These are phyloP conservation scores for Melanotaenia nigrans DNA, from an alignment of 2,797 vertebrate genomes.

Conservation along the genomic window DNA sequence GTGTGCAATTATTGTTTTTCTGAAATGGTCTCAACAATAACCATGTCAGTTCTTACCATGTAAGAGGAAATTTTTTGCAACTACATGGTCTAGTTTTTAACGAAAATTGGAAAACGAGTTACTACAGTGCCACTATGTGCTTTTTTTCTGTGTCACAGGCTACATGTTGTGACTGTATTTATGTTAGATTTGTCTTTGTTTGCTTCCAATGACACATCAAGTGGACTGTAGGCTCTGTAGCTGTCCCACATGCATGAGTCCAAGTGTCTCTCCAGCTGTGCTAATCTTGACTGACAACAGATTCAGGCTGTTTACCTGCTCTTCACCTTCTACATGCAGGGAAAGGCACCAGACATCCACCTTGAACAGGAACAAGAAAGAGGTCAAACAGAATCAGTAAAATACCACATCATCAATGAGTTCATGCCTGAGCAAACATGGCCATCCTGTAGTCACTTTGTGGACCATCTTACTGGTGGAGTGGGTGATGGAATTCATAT, in stretches of 20 bases:
- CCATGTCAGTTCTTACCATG: background rate
- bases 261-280: slow-evolving; percentile 30
- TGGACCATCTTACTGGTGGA: slow-evolving; percentile 7
- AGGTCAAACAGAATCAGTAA: slow-evolving; percentile 16
- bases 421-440: slow-evolving; percentile 17
- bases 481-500: slow-evolving; percentile 31
- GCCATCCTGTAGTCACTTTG: slow-evolving; percentile 7
- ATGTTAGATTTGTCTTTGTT: slow-evolving; percentile 22
- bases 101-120: background rate
- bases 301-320: slow-evolving; percentile 28
- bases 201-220: slow-evolving; percentile 27
- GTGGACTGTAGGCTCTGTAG: slow-evolving; percentile 21
- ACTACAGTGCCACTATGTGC: background rate
- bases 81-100: background rate
- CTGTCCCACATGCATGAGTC: slow-evolving; percentile 11
- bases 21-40: background rate
- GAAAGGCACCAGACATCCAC: slow-evolving; percentile 13
- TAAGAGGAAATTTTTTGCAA: background rate
- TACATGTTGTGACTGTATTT: slow-evolving; percentile 22
- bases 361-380: slow-evolving; percentile 13
- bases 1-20: background rate
- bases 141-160: background rate
- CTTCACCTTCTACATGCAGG: slow-evolving; percentile 1
- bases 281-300: slow-evolving; percentile 40
- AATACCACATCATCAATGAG: slow-evolving; percentile 7